Evolutionary conservation across 2,888 invertebrate genomes (phyloP), one percentile per base, ranked within the genome.

Genomic region (Tricholauxania praeusta): DNA sequence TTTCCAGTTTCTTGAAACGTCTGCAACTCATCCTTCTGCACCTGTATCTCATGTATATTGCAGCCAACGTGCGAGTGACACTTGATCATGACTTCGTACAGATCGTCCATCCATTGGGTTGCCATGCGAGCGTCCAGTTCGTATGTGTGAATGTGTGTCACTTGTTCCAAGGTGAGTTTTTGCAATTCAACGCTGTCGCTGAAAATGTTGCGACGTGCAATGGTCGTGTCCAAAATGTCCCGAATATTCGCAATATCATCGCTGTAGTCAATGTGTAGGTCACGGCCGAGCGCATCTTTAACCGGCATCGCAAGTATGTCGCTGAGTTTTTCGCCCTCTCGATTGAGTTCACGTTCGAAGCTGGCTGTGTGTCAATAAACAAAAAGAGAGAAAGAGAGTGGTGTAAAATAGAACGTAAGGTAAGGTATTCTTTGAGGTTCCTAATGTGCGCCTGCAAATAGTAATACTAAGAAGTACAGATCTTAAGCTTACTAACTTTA

Each of bases 241-340:
- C 91, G 89, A 72, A 94, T 90, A 83, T 93, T 93, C 72, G 91
- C 89, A 72, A 94, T 92, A 81, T 94, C 93, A 82, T 91, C 90
- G 77, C 90, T 90, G 80, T 93, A 93, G 88, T 94, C 89, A 80
- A 93, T 90, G 77, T 90, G 89, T 78, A 92, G 87, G 82, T 92
- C 92, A 79, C 93, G 89, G 65, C 94, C 93, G 75, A 93, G 88
- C 1, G 93, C 92, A 85, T 94, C 93, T 87, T 94, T 94, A 76
- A 94, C 91, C 12, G 94, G 93, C 89, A 93, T 92, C 55, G 93
- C 92, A 79, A 94, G 89, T 87, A 94, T 91, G 83, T 94, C 94
- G 74, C 93, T 91, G 69, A 94, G 88, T 84, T 92, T 93, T 85
- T 94, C 93, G 12, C 94, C 94, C 87, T 93, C 93, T 81, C 91